Conservation (phyloP, 2,888 invertebrate species). For the Rugalucina vietnamica region DNA sequence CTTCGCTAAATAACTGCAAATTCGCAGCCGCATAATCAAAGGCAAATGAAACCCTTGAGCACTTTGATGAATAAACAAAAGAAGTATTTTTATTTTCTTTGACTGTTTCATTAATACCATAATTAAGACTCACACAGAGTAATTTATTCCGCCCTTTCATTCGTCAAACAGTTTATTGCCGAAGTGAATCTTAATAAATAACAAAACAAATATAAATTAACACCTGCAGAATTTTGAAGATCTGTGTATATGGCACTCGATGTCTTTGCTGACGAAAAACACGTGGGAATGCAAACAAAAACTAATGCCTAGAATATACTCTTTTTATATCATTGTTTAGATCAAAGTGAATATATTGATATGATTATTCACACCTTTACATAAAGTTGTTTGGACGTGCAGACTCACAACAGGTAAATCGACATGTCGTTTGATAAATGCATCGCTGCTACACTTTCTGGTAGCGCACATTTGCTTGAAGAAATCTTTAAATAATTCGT, state of each 20-base stretch:
- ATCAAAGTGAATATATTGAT: neutral
- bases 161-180: neutral
- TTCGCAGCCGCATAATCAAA: neutral
- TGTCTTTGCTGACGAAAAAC: neutral
- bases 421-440: too few relatives aligned
- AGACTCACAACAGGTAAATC: too few relatives aligned
- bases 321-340: neutral
- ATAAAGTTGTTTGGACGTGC: neutral
- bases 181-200: neutral
- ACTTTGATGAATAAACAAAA: neutral
- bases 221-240: neutral
- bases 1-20: too few relatives aligned
- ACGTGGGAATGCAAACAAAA: neutral
- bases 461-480: too few relatives aligned
- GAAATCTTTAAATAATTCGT: too few relatives aligned
- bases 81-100: neutral
- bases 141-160: neutral
- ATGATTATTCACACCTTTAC: neutral
- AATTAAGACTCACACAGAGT: neutral
- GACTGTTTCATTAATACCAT: neutral
- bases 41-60: neutral
- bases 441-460: too few relatives aligned
- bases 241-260: neutral
- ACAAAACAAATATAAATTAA: neutral
- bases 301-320: neutral